phyloP scores from a whole-genome alignment of 2,888 invertebrate genomes.

The Odontothrips loti region DNA sequence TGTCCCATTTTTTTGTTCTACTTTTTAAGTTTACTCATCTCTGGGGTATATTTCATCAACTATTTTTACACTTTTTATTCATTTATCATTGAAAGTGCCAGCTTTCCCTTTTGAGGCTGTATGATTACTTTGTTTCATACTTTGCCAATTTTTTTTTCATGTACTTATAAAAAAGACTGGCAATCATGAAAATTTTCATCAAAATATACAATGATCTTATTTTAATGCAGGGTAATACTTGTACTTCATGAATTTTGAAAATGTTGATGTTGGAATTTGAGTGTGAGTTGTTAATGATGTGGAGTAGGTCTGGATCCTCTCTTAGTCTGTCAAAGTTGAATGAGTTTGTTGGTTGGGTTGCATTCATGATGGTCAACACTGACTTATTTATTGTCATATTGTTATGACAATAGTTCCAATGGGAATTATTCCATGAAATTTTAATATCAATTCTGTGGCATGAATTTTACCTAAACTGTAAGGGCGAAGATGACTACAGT shows the following conservation, averaged over 20 bases:
- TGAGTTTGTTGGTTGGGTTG: not conserved
- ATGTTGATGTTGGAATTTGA: not conserved
- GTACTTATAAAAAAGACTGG: constrained; percentile 8
- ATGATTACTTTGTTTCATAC: too few species aligned
- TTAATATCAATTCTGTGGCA: too few species aligned
- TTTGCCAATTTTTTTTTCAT: not conserved
- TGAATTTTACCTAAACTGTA: too few species aligned
- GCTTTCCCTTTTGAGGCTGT: not conserved
- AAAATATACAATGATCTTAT: not conserved
- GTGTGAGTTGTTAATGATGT: not conserved
- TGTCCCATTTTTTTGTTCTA: too few species aligned
- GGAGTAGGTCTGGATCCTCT: not conserved
- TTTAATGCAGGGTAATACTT: constrained; percentile 19
- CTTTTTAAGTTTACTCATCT: too few species aligned
- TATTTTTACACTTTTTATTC: not conserved
- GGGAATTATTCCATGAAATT: too few species aligned
- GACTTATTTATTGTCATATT: not conserved
- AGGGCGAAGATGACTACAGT: not conserved
- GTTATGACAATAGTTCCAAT: too few species aligned
- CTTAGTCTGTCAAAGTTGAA: not conserved
- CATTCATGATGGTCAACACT: constrained; percentile 6
- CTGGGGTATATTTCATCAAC: not conserved
- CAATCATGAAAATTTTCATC: not conserved
- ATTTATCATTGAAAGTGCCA: not conserved
- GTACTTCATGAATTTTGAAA: not conserved